Evolutionary conservation across 2,113 vertebrate genomes (phyloP), one percentile per base, ranked within the genome.

Genomic region (Isichthys henryi): DNA sequence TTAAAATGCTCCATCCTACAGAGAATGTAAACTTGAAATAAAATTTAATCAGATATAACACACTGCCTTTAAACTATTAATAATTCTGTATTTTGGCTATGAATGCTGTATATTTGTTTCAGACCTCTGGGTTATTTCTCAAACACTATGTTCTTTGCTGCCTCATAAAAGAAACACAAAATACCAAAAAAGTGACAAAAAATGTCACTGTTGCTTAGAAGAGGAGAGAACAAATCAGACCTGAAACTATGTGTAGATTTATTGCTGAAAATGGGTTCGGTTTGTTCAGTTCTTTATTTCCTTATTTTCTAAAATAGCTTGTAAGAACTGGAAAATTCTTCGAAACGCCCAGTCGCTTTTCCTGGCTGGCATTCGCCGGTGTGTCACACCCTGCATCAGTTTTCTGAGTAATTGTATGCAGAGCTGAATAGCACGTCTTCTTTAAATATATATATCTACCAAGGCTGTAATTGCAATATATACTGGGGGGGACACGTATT

Each of bases 261-360:
- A 43, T 80, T 43, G 74, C 74, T 80, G 35, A 43, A 80, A 80
- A 43, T 35, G 74, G 74, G 13, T 80, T 80, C 2, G 10, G 13
- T 80, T 80, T 80, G 74, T 80, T 70, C 62, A 70, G 62, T 70
- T 70, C 62, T 70, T 70, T 70, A 70, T 70, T 80, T 80, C 74
- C 35, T 80, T 80, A 80, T 80, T 80, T 80, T 35, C 74, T 80
- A 43, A 80, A 80, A 80, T 80, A 80, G 31, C 74, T 80, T 0
- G 5, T 19, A 80, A 80, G 74, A 80, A 39, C 13, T 43, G 35
- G 31, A 80, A 80, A 80, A 19, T 80, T 19, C 35, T 5, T 43
- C 17, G 13, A 43, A 77, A 77, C 35, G 35, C 74, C 74, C 35
- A 39, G 43, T 80, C 17, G 17, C 43, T 80, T 35, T 80, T 11